Evolutionary conservation across 2,113 vertebrate species (phyloP), one percentile per base, ranked within the genome.

Genomic region (Hylia prasina): DNA sequence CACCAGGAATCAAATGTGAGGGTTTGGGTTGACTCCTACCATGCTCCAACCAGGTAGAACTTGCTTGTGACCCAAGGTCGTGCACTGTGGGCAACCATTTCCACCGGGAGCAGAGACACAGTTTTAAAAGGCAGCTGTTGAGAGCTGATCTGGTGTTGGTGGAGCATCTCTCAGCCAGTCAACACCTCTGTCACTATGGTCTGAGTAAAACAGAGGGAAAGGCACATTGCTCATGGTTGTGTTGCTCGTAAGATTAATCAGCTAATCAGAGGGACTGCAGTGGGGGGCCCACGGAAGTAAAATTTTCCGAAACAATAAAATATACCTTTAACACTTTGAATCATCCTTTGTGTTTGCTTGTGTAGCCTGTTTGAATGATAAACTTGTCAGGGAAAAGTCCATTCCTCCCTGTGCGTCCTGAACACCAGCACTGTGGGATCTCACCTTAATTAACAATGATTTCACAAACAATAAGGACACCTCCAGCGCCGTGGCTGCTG

Each of bases 371-470:
- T 81, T 56, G 65, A 75, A 30, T 3, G 60, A 73, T 93, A 40
- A 89, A 88, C 80, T 89, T 75, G 72, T 42, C 88, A 75, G 79
- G 72, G 79, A 51, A 81, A 93, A 40, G 71, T 90, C 85, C 48
- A 2, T 82, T 94, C 57, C 56, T 84, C 69, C 82, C 65, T 22
- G 39, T 4, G 12, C 13, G 80, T 40, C n/a, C 79, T 48, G 64
- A 80, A 12, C 31, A 20, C 23, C 39, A 42, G 56, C 85, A 56
- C 88, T 60, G 88, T 39, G 88, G 86, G 90, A 53, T 71, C 76
- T 71, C 88, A 68, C 85, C 88, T 86, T 93, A 94, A 93, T 82
- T 95, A 93, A 64, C 85, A 71, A 30, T 0, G 15, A 78, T 95
- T 92, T 77, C 70, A 71, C 81, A 95, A 81, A 30, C 80, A 56